Percentiles rank a stretch among this genome's conserved stretches.
Evolutionary conservation across 2,888 invertebrate genomes (phyloP).

Genomic region (Agrochola litura): DNA sequence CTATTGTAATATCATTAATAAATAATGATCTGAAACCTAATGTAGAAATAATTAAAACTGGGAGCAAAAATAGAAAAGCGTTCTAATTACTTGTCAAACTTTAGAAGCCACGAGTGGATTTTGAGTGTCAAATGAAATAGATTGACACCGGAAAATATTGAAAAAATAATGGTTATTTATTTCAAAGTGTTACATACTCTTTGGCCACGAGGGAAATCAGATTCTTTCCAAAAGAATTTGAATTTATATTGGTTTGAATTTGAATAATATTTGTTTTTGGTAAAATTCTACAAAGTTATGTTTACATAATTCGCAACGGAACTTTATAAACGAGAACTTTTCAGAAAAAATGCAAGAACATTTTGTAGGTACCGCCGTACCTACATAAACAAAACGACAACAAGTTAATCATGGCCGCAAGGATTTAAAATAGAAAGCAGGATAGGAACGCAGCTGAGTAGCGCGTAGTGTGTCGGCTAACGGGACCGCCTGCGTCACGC

Average conservation of each 20-base stretch:
- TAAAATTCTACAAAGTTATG: conserved; percentile 2
- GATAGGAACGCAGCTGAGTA: conserved; percentile 70
- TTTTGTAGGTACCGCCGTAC: neutral
- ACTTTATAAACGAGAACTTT: neutral
- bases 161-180: too few species aligned
- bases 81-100: conserved; percentile 13
- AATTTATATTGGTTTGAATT: conserved; percentile 14
- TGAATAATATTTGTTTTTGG: conserved; percentile 18
- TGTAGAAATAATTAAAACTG: conserved; percentile 3
- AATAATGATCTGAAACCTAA: conserved; percentile 2
- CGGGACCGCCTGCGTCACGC: conserved; percentile 79
- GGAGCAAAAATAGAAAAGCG: conserved; percentile 25
- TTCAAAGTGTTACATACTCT: too few species aligned
- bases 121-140: too few species aligned
- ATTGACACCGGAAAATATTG: too few species aligned
- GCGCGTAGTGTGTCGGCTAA: conserved; percentile 87
- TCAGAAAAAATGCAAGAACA: neutral
- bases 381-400: conserved; percentile 27
- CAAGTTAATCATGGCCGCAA: conserved; percentile 66
- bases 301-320: neutral
- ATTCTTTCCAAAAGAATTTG: conserved; percentile 18
- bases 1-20: neutral
- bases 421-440: conserved; percentile 78
- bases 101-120: conserved; percentile 18
- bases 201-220: conserved; percentile 46